Conservation (phyloP, 2,113 vertebrate genomes). For the Gallinago paraguaiae region DNA sequence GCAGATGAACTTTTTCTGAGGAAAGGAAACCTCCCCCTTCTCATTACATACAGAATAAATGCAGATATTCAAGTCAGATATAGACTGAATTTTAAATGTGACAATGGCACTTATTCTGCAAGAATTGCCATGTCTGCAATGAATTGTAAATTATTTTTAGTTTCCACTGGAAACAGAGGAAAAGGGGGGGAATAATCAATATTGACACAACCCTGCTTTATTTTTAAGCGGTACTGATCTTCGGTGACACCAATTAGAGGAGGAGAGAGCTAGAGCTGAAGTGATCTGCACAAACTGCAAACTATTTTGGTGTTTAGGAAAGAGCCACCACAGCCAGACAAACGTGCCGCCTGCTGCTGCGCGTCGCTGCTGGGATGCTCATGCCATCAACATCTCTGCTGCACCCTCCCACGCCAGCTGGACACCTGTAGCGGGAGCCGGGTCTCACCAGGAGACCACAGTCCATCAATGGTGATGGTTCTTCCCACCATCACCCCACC, state of each 20-base stretch:
- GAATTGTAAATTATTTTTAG: conserved; percentile 47
- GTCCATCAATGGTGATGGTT: rapidly evolving
- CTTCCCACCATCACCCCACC: not conserved
- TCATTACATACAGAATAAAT: not conserved
- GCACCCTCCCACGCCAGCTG: not conserved
- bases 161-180: conserved; percentile 10
- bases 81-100: not conserved
- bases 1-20: not conserved
- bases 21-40: not conserved
- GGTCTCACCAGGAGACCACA: rapidly evolving
- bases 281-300: not conserved
- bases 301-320: not conserved
- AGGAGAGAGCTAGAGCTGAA: not conserved
- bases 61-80: not conserved
- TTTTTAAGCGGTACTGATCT: conserved; percentile 22
- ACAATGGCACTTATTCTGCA: not conserved
- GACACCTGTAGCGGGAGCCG: not conserved
- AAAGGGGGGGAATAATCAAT: not conserved
- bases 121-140: conserved; percentile 5
- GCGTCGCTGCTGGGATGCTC: not conserved
- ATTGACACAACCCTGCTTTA: conserved; percentile 1
- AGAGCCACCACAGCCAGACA: not conserved
- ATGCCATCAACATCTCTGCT: rapidly evolving
- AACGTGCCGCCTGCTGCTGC: too few relatives aligned
- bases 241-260: conserved; percentile 9